phyloP scores from a whole-genome alignment of 2,113 vertebrate species.

The Pimephales promelas region DNA sequence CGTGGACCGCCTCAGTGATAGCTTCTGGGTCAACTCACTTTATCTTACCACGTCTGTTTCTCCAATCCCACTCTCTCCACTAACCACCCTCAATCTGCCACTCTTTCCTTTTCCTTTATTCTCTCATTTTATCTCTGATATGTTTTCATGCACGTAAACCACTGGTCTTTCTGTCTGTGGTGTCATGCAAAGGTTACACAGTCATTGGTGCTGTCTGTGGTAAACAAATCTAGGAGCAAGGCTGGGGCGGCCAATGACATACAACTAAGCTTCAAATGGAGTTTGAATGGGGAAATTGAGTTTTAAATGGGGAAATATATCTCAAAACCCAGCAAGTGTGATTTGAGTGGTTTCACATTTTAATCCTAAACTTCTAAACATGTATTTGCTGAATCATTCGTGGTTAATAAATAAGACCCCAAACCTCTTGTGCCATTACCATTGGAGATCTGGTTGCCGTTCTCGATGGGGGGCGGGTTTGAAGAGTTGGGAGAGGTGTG shows the following conservation, averaged over 20 bases:
- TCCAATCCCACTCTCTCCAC: not conserved
- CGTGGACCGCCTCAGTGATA: conserved; percentile 33
- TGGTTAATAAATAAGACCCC: not conserved
- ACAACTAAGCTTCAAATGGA: not conserved
- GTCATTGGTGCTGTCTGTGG: conserved; percentile 3
- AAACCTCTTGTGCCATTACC: conserved; percentile 72
- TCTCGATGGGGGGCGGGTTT: conserved; percentile 82
- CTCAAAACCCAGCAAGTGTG: not conserved
- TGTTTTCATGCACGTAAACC: not conserved
- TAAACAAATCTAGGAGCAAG: conserved; percentile 22
- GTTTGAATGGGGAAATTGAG: no score
- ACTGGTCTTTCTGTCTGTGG: not conserved
- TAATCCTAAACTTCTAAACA: not conserved
- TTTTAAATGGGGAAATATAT: no score
- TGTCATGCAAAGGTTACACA: conserved; percentile 38
- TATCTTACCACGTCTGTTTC: not conserved
- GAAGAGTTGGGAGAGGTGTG: conserved; percentile 77
- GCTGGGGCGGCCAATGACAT: not conserved
- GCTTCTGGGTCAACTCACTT: conserved; percentile 47
- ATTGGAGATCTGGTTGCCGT: conserved; percentile 90
- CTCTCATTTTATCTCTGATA: not conserved
- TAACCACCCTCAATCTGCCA: not conserved
- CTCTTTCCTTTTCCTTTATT: not conserved
- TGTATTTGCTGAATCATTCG: not conserved
- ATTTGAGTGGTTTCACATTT: not conserved